Base-by-base conservation (phyloP, 2,113 vertebrate species). In the Psephotus haematonotus region DNA sequence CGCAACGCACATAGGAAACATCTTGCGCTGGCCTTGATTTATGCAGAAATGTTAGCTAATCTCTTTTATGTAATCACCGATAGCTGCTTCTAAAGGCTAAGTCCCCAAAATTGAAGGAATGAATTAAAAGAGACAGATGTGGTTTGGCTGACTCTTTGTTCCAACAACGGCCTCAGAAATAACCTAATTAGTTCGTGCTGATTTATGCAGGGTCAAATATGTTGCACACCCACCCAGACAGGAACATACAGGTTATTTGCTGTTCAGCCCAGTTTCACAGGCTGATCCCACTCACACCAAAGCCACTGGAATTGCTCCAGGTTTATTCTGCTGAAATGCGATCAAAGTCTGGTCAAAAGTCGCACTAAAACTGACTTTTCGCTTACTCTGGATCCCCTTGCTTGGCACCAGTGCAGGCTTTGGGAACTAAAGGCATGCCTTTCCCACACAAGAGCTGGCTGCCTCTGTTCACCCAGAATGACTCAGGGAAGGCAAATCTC, bases 21-120 rank as follows among this genome's bases (percentile, higher is more conserved):
- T 97, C 97, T 98, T 97, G 94, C 50, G 23, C 70, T 92, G 92
- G 95, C 93, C 95, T 96, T 98, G 94, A 86, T 90, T 97, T 97
- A 96, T 97, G 93, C 92, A 67, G 20, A 80, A 93, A 91, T 85
- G 93, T 98, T 97, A 97, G 97, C 94, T 96, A 98, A 98, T 97
- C 94, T 93, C 86, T 91, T 94, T 94, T 97, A 97, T 96, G 93
- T 95, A 97, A 97, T 98, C 97, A 93, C 95, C 13, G 37, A 96
- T 94, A 95, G 91, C 93, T 94, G 92, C 37, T 95, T 95, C 97
- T 97, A 93, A 92, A 97, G 92, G 82, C 59, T 77, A 72, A 63
- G 90, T 93, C 95, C 81, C 70, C 88, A 88, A 95, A 95, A 80
- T 95, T 82, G 83, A 95, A 87, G 96, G 80, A 77, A 92, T 77